phyloP scores from a whole-genome alignment of 2,888 invertebrate genomes.

The Embidobia sp. region DNA sequence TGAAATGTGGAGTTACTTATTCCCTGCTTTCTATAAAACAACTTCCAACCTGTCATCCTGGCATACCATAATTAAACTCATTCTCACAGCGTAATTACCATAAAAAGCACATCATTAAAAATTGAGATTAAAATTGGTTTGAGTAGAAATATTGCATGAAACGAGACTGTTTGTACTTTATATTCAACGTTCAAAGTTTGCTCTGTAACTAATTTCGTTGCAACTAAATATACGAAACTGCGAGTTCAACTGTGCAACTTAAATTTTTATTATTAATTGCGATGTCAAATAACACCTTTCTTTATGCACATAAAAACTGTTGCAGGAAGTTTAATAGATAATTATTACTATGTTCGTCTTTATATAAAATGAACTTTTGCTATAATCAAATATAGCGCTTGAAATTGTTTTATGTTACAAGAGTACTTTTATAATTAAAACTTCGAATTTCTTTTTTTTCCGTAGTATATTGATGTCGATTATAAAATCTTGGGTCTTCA shows the following conservation, averaged over 20 bases:
- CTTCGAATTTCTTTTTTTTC: too few relatives aligned
- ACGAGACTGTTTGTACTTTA: conserved; percentile 25
- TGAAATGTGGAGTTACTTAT: conserved; percentile 20
- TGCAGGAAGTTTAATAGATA: too few relatives aligned
- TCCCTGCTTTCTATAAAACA: conserved; percentile 1
- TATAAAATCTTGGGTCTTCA: too few relatives aligned
- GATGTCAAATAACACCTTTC: too few relatives aligned
- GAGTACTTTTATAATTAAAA: too few relatives aligned
- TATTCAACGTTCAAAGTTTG: conserved; percentile 7
- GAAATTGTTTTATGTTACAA: too few relatives aligned
- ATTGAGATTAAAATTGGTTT: conserved; percentile 34
- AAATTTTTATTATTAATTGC: background rate
- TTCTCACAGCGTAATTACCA: conserved; percentile 15
- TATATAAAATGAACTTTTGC: too few relatives aligned
- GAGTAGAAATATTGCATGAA: conserved; percentile 41
- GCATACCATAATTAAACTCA: conserved; percentile 21
- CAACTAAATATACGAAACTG: background rate
- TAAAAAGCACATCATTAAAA: conserved; percentile 33
- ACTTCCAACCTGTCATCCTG: conserved; percentile 21
- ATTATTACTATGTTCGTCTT: too few relatives aligned
- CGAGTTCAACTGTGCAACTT: background rate
- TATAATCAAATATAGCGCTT: too few relatives aligned
- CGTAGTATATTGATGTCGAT: too few relatives aligned
- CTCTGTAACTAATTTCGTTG: conserved; percentile 15
- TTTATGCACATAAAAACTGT: too few relatives aligned